Base-by-base conservation (phyloP, 2,113 vertebrate species). In the Tragelaphus strepsiceros region DNA sequence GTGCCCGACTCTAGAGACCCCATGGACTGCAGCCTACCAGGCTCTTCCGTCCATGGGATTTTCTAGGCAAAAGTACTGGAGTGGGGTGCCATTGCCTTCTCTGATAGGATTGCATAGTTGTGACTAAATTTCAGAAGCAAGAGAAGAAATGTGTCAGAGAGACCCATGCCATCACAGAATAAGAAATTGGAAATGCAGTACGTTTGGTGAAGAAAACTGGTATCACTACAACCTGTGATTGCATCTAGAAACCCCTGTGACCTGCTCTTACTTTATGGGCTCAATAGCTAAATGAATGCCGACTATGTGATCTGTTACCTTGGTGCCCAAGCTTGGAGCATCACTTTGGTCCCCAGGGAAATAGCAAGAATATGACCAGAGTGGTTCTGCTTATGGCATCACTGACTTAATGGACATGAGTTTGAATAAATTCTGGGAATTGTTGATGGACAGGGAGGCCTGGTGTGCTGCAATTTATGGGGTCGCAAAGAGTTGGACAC, bases 221-320 rank as follows among this genome's bases (percentile, higher is more conserved):
- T 14, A 53, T 26, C 22, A 3, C 28, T 15, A 61, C 3, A 94
- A 1, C 5, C 39, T 24, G 2, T 24, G 32, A 19, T 15, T 19
- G n/a, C 21, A 12, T 58, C n/a, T 19, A 51, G 22, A 93, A 67
- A 62, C 19, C 9, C 6, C 11, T 3, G 39, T 6, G 24, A 24
- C 39, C 2, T 11, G n/a, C 10, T 12, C 64, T 71, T 54, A n/a
- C 2, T 62, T 91, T 71, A 24, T 24, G 15, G 13, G 22, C 74
- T 88, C 11, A 26, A 11, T 16, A 26, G 30, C 3, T 26, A 49
- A 51, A 14, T 85, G 51, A 35, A 35, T 35, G 17, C 19, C 26
- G n/a, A 51, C 4, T n/a, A 7, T 13, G 15, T 1, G 2, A 28
- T 6, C 2, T 6, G 21, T 39, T 59, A 59, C 12, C 2, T 30